These are phyloP conservation scores for Myocastor coypus DNA, from an alignment of 2,113 vertebrate species.

Conservation along the genomic window DNA sequence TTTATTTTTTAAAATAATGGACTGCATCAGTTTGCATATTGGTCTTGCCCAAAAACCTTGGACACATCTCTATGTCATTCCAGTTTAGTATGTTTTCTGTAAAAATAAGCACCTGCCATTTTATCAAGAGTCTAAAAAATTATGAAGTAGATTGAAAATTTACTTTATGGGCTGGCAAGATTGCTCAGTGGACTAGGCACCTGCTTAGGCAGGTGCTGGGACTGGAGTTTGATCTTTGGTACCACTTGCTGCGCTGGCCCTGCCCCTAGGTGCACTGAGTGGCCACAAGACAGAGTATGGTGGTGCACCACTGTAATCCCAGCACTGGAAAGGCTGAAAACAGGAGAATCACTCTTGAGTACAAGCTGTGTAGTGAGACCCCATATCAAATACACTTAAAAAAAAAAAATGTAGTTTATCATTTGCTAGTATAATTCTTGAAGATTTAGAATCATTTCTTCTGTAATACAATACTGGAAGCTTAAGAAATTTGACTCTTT, in stretches of 20 bases:
- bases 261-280: too few species aligned
- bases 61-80: neutral
- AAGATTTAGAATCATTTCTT: constrained; percentile 33
- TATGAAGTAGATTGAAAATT: constrained; percentile 18
- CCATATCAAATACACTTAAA: too few species aligned
- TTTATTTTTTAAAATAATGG: neutral
- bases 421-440: constrained; percentile 8
- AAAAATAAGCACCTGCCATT: neutral
- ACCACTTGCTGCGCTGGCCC: too few species aligned
- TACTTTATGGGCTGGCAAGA: neutral
- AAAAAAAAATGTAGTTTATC: neutral
- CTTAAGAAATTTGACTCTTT: constrained; percentile 32
- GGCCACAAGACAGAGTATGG: too few species aligned
- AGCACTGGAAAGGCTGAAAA: too few species aligned
- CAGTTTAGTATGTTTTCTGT: neutral
- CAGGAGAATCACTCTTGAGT: too few species aligned
- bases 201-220: too few species aligned
- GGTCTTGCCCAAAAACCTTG: neutral
- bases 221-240: too few species aligned
- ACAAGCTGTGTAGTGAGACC: too few species aligned
- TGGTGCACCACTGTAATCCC: too few species aligned
- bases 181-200: too few species aligned
- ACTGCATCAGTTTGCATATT: neutral
- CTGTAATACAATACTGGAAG: constrained; percentile 17
- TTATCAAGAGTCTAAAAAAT: constrained; percentile 39